These are phyloP conservation scores for Amazona guildingii DNA, from an alignment of 2,113 vertebrate genomes.

Conservation along the genomic window DNA sequence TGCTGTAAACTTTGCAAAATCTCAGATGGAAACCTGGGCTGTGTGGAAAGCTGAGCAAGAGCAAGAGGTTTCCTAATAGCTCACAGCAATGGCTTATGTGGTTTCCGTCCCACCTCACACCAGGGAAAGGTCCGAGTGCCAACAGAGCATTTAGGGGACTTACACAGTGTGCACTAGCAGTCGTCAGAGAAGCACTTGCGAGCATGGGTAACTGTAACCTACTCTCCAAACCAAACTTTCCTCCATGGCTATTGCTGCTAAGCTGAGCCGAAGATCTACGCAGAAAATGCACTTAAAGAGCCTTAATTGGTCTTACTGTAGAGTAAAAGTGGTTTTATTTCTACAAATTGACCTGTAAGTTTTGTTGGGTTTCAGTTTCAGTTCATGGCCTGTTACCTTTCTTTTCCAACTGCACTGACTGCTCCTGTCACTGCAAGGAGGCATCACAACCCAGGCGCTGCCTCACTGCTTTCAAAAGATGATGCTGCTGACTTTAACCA, in stretches of 20 bases:
- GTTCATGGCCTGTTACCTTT: background rate
- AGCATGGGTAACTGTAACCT: background rate
- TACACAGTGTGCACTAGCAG: background rate
- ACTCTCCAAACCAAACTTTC: background rate
- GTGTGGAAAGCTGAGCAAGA: background rate
- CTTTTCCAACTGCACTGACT: background rate
- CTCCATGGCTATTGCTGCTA: background rate
- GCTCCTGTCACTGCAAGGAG: background rate
- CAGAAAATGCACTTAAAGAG: background rate
- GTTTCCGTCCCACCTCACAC: background rate
- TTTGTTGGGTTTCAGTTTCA: background rate
- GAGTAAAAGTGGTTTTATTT: background rate
- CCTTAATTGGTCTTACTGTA: background rate
- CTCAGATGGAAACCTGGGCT: background rate
- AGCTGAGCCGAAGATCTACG: background rate
- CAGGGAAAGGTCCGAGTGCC: accelerated
- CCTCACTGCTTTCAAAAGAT: background rate
- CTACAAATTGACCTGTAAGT: background rate
- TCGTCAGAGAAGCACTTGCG: background rate
- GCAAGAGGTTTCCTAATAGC: background rate
- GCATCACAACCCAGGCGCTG: background rate
- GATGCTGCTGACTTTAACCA: background rate
- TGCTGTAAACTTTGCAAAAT: background rate
- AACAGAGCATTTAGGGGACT: accelerated
- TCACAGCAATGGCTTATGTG: accelerated